Evolutionary conservation across 2,113 vertebrate species (phyloP), one percentile per base, ranked within the genome.

Genomic region (Rhinichthys klamathensis): DNA sequence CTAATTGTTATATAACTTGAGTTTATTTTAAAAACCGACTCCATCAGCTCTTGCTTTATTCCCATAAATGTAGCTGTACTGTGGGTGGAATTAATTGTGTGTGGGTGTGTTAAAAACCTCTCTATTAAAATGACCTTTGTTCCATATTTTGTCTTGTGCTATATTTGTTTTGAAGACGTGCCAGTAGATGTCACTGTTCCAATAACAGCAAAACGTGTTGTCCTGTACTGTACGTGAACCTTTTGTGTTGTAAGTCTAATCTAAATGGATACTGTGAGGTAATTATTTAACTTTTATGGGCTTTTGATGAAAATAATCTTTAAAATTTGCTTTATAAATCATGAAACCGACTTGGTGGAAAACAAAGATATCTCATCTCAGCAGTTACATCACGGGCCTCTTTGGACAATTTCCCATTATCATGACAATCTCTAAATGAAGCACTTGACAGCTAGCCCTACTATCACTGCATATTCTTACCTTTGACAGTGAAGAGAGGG

Each of bases 181-280:
- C 92, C 93, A 94, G 93, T 92, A 93, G 94, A 91, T 92, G 93
- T 93, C 93, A 93, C 93, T 95, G 92, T 94, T 93, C 89, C 91
- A 90, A 90, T 90, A 93, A 92, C 83, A 84, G 51, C 83, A 46
- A 46, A 85, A n/a, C 16, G 13, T 46, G 38, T 13, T 41, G 61
- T 85, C 9, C 27, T 63, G 70, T 16, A 46, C 78, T 65, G 78
- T 65, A 30, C 8, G 3, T 18, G 15, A 21, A 67, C 18, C 63
- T 69, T 67, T 82, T 67, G 63, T 67, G 44, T 5, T 23, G 2
- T 21, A 51, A 44, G 35, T 12, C 38, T 44, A 61, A 69, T 51
- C 79, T 81, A 49, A 65, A 81, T n/a, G 69, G 27, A 51, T 15
- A 23, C n/a, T 54, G 38, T 82, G 80, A 32, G 10, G 25, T n/a